Base-by-base conservation (phyloP, 2,888 invertebrate genomes). In the Tipula lateralis region DNA sequence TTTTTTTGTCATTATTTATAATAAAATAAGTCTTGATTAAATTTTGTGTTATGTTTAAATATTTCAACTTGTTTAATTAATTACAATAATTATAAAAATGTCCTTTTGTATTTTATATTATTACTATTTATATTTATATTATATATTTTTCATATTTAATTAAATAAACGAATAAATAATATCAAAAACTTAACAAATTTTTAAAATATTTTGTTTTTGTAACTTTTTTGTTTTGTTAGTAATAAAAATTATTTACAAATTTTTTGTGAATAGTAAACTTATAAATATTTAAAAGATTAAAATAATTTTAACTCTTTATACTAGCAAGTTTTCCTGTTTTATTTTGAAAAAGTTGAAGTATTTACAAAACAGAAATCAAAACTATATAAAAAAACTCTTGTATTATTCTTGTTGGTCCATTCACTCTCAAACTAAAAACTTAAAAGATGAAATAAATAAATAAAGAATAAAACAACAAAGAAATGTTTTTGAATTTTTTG, bases 1-100 rank as follows among this genome's bases (percentile, higher is more conserved):
- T 44, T 16, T 1, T 36, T 32, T 44, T 66, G 7, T 66, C 9
- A 66, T 66, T 66, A 24, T 24, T n/a, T 66, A 24, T 66, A 66
- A 50, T 50, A 50, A 50, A 66, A 24, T 66, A 66, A 66, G 66
- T 66, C 66, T 66, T 66, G 66, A 24, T 66, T 66, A 66, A 66
- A 66, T 66, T 66, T 24, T 66, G 66, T 66, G 24, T n/a, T 44
- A 44, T 66, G 9, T 66, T 66, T 66, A 66, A 66, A 66, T 24
- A 66, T 66, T 66, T 66, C 24, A 66, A 66, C 66, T 24, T 66
- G 66, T 66, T 66, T 24, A 66, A 13, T 19, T 66, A 24, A 66
- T 66, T 44, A 36, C 1, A 36, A 36, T 36, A 16, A 44, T 44
- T 66, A 66, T 66, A 66, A 66, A 66, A 66, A 66, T 24, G 66